Conservation (phyloP, 2,888 invertebrate genomes). For the Brachyopa scutellaris region DNA sequence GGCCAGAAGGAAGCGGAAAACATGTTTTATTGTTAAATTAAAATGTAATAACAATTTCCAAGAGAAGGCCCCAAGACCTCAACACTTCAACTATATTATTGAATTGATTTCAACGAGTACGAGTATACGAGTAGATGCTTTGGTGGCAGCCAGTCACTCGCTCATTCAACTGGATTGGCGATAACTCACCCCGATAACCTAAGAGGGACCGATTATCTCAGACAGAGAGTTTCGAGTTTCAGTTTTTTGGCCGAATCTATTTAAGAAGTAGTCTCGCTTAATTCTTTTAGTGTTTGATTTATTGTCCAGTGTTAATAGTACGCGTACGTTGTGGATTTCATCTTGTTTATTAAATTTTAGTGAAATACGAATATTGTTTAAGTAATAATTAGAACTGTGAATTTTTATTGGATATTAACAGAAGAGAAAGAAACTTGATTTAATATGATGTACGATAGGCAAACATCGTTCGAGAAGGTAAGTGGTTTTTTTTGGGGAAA, state of each 20-base stretch:
- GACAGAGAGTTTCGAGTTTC: slow-evolving; percentile 38
- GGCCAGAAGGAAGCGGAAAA: slow-evolving; percentile 9
- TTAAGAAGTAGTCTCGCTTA: slow-evolving; percentile 52
- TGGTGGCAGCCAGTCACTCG: background rate
- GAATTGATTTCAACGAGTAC: no score
- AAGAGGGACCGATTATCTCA: slow-evolving; percentile 32
- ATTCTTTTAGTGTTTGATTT: slow-evolving; percentile 66
- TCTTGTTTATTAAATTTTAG: background rate
- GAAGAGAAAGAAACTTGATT: background rate
- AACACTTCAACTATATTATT: background rate
- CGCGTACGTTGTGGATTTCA: background rate
- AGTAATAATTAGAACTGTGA: background rate
- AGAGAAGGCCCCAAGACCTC: slow-evolving; percentile 1
- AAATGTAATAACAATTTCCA: slow-evolving; percentile 26
- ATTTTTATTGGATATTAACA: slow-evolving; percentile 9
- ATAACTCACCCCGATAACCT: slow-evolving; percentile 67
- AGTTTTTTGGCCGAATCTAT: slow-evolving; percentile 48
- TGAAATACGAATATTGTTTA: background rate
- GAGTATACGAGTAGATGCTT: background rate
- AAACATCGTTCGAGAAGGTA: slow-evolving; percentile 80
- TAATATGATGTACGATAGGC: slow-evolving; percentile 77
- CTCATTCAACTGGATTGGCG: slow-evolving; percentile 53
- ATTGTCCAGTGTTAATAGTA: slow-evolving; percentile 41
- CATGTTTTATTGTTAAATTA: slow-evolving; percentile 22
- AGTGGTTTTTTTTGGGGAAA: slow-evolving; percentile 42